Evolutionary conservation across 2,113 vertebrate genomes (phyloP), one percentile per base, ranked within the genome.

Genomic region (Lagopus muta): DNA sequence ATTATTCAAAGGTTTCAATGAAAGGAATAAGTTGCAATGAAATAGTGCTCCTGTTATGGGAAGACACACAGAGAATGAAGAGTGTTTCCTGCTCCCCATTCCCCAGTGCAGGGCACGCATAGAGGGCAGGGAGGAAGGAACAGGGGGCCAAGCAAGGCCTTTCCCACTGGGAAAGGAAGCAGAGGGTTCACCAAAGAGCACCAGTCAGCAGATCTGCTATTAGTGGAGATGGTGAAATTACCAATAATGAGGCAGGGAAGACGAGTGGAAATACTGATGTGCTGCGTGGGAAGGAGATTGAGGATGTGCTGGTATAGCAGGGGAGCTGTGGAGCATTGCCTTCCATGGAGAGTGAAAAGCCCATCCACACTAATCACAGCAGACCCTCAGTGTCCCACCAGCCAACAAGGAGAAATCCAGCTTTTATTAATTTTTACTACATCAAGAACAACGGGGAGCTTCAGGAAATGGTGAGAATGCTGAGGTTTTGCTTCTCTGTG

Each of bases 1-100:
- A 97, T 97, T 95, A 93, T 92, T 93, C 6, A 0, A 62, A 86
- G 86, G 66, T 83, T 76, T 86, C 92, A 89, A 91, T 69, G 86
- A 83, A 86, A 91, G 81, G 78, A 94, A 75, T 85, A 92, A 88
- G 91, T 72, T 70, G 50, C 66, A 45, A 70, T 71, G 78, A 92
- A 96, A 95, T 94, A 94, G 82, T 69, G 72, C 36, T 60, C 50
- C 50, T 85, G 54, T 74, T 93, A 47, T 50, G 42, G 15, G 65
- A 74, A 89, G 72, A 74, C 36, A 76, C 1, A 4, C 16, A 13
- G 11, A 17, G 72, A 94, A 93, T 73, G 80, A 88, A 73, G 92
- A 93, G 34, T 7, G 16, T 72, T 88, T 81, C 70, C 73, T 62
- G 32, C 93, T 93, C 73, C 76, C 66, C 61, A 16, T 20, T 36